Evolutionary conservation across 2,888 invertebrate species (phyloP), one percentile per base, ranked within the genome.

Genomic region (Andrena dorsata): DNA sequence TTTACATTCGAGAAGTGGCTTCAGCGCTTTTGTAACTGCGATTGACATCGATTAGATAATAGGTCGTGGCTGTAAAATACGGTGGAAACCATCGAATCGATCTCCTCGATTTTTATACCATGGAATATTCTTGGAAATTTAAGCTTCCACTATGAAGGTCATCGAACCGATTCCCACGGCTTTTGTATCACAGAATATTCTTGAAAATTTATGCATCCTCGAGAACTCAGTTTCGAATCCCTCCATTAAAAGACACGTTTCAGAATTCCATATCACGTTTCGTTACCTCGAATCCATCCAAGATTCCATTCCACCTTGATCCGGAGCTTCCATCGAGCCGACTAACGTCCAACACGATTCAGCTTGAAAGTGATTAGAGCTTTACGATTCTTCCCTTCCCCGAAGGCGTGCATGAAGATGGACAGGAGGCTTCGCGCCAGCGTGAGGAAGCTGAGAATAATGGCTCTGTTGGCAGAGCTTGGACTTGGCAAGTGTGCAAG

Each of bases 341-440:
- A 13, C 30, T 58, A 23, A 13, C 72, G 26, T 73, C 35, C 32
- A 7, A 28, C 74, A 28, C 28, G 47, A 75, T 74, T 51, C 49
- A 28, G n/a, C 60, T 60, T 60, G 35, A n/a, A 13, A 35, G 51
- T 28, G 49, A 75, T 77, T 75, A 75, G 75, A 77, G 66, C 65
- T 77, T 60, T 28, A 56, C 26, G 23, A 69, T 58, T 72, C 63
- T 73, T 80, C 53, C n/a, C 23, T 2, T 26, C 16, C 16, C 64
- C 56, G 10, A 83, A 98, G 97, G 97, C 97, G 20, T 95, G 96
- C 69, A 95, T 97, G 90, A 97, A 97, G 95, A 96, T 97, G 96
- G 96, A 96, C 94, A 73, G 95, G 93, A 86, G 89, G 88, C 94
- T 90, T 86, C 93, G 84, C 88, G 93, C 83, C 86, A 94, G 63